Conservation (phyloP, 2,888 invertebrate species). For the Fragum sueziense region DNA sequence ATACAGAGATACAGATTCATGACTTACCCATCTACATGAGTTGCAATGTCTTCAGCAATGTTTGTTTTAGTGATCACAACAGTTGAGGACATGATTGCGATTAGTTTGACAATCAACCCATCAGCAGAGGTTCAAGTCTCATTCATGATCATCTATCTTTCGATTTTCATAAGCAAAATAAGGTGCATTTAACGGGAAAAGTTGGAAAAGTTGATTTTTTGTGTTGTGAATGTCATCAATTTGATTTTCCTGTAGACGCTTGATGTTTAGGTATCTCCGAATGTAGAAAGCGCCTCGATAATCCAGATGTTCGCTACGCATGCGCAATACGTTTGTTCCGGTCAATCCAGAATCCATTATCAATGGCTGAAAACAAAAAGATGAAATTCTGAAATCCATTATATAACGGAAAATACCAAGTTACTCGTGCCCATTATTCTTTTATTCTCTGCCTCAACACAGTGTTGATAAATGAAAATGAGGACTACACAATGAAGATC, state of each 20-base stretch:
- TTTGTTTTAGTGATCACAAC: slow-evolving; percentile 52
- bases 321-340: slow-evolving; percentile 25
- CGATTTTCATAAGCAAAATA: no score
- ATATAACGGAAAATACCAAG: not conserved
- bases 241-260: slow-evolving; percentile 27
- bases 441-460: not conserved
- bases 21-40: slow-evolving; percentile 25
- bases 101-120: not conserved
- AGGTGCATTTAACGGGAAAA: no score
- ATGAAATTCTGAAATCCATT: not conserved
- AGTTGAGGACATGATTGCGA: slow-evolving; percentile 52
- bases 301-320: slow-evolving; percentile 32
- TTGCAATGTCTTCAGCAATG: slow-evolving; percentile 13
- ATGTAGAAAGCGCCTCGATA: not conserved
- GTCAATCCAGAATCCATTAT: slow-evolving; percentile 9
- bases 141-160: no score
- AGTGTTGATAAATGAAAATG: not conserved
- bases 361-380: slow-evolving; percentile 21
- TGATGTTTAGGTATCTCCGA: not conserved
- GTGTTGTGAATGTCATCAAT: not conserved
- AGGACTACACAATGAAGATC: no score
- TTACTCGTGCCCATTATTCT: no score
- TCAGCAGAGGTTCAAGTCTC: no score
- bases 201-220: no score
- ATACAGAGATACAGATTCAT: no score